Percentiles rank a stretch among this genome's conserved stretches.
Conservation (phyloP, 2,888 invertebrate genomes). For the Pherbina coryleti region DNA sequence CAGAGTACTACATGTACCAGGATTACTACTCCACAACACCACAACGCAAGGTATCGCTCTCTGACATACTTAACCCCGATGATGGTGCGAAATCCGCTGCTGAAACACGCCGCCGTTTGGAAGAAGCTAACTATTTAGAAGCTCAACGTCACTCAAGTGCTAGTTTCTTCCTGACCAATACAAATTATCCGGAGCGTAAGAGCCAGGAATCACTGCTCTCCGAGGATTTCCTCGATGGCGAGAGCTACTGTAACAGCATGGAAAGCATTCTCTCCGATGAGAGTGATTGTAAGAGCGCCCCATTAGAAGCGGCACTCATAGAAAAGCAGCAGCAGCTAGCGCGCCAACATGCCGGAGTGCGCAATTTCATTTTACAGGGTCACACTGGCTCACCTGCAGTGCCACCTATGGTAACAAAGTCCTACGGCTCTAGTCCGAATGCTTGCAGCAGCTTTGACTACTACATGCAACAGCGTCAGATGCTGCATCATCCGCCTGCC, state of each 20-base stretch:
- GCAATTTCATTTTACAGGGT: constrained; percentile 64
- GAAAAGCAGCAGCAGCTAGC: constrained; percentile 61
- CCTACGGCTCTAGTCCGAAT: constrained; percentile 77
- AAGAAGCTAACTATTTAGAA: constrained; percentile 71
- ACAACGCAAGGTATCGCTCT: constrained; percentile 74
- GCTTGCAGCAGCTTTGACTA: constrained; percentile 72
- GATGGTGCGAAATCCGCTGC: constrained; percentile 56
- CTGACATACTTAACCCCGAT: constrained; percentile 71
- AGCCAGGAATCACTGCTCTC: constrained; percentile 85
- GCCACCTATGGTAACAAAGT: constrained; percentile 71
- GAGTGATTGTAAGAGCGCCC: constrained; percentile 84
- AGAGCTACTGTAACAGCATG: constrained; percentile 80
- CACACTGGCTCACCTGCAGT: constrained; percentile 64
- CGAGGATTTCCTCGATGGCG: constrained; percentile 74
- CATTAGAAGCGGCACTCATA: constrained; percentile 75
- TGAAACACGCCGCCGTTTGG: constrained; percentile 54
- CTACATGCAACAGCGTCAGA: constrained; percentile 69
- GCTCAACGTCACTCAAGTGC: constrained; percentile 79
- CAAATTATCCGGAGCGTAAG: constrained; percentile 71
- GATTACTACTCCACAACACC: constrained; percentile 67
- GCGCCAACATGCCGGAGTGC: constrained; percentile 62
- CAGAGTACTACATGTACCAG: constrained; percentile 82
- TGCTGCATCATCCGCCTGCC: constrained; percentile 48
- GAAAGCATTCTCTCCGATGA: constrained; percentile 87
- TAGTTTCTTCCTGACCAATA: constrained; percentile 80